Conservation (phyloP, 2,113 vertebrate genomes). For the Sialia sialis region DNA sequence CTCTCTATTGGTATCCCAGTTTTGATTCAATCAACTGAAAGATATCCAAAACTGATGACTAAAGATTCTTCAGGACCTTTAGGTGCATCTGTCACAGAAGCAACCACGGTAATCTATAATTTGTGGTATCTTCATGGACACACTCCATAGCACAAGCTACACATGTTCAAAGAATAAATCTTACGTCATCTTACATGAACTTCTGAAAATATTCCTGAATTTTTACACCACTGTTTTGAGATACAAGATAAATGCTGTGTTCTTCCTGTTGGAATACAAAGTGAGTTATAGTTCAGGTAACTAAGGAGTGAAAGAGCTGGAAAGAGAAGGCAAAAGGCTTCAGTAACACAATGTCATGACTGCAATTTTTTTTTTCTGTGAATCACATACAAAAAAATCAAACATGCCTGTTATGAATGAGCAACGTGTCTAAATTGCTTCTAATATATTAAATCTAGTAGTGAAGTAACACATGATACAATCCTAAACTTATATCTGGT, state of each 20-base stretch:
- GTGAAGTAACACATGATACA: background rate
- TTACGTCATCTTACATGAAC: background rate
- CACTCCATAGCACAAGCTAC: background rate
- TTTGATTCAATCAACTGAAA: background rate
- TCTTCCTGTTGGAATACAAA: background rate
- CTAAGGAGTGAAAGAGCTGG: background rate
- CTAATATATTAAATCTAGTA: background rate
- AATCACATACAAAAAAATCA: background rate
- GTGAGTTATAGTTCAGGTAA: background rate
- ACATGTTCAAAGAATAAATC: background rate
- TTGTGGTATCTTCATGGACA: background rate
- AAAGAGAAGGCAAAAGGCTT: background rate
- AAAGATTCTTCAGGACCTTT: background rate
- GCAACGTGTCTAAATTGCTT: background rate
- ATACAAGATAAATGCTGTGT: background rate
- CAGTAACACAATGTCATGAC: background rate
- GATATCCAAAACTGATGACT: background rate
- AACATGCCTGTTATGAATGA: background rate
- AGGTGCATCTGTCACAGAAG: background rate
- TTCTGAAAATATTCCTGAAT: background rate
- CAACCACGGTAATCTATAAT: background rate
- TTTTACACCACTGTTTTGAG: background rate
- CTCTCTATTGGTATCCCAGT: background rate
- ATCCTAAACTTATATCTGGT: fast-evolving
- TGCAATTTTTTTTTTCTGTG: background rate